Base-by-base conservation (phyloP, 1,140 invertebrate species). In the Bombus pyrosoma region DNA sequence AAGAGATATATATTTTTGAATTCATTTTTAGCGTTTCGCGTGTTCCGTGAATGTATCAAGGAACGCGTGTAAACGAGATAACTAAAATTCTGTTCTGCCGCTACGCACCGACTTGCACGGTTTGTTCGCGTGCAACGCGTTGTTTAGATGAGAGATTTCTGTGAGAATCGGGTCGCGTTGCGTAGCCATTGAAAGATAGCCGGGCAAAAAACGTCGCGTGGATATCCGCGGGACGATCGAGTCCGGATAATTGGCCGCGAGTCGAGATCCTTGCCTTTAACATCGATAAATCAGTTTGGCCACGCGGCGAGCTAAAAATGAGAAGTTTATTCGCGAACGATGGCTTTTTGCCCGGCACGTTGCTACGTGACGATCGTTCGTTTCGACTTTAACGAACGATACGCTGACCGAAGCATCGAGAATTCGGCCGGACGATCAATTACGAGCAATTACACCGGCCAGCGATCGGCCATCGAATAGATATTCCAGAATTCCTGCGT, bases 401-500 rank as follows among this genome's bases (percentile, higher is more conserved):
- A 57, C 69, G 37, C 5, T 39, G 25, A 13, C 32, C 59, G 39
- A 39, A 5, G 57, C 39, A 80, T 28, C 74, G 89, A 85, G 83
- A 86, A 88, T 86, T 89, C 85, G 64, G 83, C 72, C 73, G 82
- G n/a, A 72, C 69, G 86, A 88, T 91, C 86, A 90, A 91, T 92
- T 90, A 90, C 85, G 84, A 81, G 85, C 86, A 91, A 91, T 92
- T 90, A 80, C 87, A 53, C 78, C 59, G 25, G 28, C 76, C 47
- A 88, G 64, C 39, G 59, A 71, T 59, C 74, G 72, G 22, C 10
- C 22, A 53, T 83, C 80, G 81, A n/a, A 64, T 82, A 86, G 80
- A 83, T 87, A 84, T 90, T 82, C 78, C 86, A 76, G 71, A 90
- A 91, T 88, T 89, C 87, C 79, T 78, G 75, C 64, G 53, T 85